Evolutionary conservation across 2,888 invertebrate species (phyloP).

Genomic region (Cyclophora albipunctata): DNA sequence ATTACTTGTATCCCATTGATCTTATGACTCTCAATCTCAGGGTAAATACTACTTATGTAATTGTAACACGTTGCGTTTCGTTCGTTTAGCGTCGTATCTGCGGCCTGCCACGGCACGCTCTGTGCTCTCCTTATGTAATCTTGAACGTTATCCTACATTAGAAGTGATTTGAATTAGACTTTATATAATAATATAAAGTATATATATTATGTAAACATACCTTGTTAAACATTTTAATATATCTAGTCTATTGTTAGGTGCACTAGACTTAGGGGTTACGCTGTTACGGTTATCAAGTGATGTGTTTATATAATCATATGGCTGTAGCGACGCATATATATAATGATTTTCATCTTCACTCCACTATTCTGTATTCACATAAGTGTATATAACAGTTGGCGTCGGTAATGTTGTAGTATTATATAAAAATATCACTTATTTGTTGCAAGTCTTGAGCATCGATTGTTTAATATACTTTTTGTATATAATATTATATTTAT

Average conservation of each 20-base stretch:
- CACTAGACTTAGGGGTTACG: constrained; percentile 45
- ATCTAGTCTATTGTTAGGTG: constrained; percentile 53
- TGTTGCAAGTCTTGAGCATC: neutral
- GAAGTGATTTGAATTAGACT: constrained; percentile 41
- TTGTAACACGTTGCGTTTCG: constrained; percentile 42
- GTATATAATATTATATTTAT: neutral
- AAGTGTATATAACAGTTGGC: too few relatives aligned
- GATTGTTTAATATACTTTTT: neutral
- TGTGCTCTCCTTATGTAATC: too few relatives aligned
- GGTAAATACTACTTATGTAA: constrained; percentile 58
- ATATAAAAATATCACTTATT: neutral
- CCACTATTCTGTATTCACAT: too few relatives aligned
- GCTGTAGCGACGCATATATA: neutral
- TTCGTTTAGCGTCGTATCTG: constrained; percentile 59
- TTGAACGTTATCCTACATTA: constrained; percentile 23
- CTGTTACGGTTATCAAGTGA: constrained; percentile 12
- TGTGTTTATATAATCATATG: constrained; percentile 14
- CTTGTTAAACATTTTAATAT: constrained; percentile 52
- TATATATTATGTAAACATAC: constrained; percentile 16
- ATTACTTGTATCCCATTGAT: constrained; percentile 47
- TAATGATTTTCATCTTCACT: too few relatives aligned
- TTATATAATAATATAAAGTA: constrained; percentile 21
- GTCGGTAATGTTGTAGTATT: neutral
- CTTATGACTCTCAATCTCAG: constrained; percentile 72
- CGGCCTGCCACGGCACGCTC: constrained; percentile 30